Conservation (phyloP, 2,113 vertebrate genomes). For the Pavo muticus region DNA sequence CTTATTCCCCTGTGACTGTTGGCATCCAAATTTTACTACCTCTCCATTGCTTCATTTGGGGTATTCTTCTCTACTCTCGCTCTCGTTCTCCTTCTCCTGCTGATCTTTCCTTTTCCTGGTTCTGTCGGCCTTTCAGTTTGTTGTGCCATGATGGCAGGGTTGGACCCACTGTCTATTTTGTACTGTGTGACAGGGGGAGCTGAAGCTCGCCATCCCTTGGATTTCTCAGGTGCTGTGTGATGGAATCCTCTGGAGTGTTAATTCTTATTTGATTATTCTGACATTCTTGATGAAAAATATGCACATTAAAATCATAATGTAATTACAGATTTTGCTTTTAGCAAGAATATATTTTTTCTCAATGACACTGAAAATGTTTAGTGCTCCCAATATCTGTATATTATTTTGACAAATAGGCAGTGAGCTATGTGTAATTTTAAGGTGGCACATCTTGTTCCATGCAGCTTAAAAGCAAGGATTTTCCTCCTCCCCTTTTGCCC, state of each 20-base stretch:
- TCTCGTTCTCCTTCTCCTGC: neutral
- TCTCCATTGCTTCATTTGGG: neutral
- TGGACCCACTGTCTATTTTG: neutral
- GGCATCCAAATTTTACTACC: neutral
- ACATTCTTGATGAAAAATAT: constrained; percentile 31
- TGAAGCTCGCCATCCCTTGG: neutral
- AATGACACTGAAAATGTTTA: constrained; percentile 20
- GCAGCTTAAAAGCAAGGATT: neutral
- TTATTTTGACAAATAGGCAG: constrained; percentile 43
- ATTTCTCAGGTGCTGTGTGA: neutral
- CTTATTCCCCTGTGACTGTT: neutral
- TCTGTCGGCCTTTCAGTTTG: neutral
- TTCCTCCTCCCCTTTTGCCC: neutral
- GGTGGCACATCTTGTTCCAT: constrained; percentile 5
- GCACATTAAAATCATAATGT: constrained; percentile 20
- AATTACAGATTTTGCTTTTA: constrained; percentile 38
- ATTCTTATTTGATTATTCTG: constrained; percentile 12
- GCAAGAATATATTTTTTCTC: constrained; percentile 26
- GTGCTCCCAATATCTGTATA: neutral
- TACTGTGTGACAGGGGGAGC: neutral
- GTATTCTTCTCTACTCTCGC: neutral
- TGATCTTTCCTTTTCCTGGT: neutral
- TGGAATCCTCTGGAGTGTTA: neutral
- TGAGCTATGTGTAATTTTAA: constrained; percentile 15
- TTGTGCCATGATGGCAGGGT: neutral